These are phyloP conservation scores for Pristis pectinata DNA, from an alignment of 2,797 vertebrate species.

Conservation along the genomic window DNA sequence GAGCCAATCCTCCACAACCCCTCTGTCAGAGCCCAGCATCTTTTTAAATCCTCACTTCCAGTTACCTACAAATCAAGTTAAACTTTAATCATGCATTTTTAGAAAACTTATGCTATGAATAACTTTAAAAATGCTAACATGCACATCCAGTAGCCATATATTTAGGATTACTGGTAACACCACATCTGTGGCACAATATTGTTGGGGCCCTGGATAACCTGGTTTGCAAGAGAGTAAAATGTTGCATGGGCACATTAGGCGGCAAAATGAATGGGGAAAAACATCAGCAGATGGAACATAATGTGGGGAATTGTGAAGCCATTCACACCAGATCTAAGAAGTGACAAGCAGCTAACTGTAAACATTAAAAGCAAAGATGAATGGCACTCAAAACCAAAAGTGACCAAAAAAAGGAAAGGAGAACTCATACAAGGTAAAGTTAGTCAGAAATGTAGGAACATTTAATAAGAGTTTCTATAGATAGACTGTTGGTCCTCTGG, in stretches of 20 bases:
- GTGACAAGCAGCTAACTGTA: neutral
- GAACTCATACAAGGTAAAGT: no score
- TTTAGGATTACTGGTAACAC: neutral
- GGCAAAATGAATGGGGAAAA: neutral
- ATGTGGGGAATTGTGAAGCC: neutral
- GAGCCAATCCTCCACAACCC: constrained; percentile 96
- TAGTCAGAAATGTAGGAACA: no score
- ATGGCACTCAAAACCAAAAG: no score
- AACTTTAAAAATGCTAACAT: neutral
- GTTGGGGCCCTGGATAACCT: no score
- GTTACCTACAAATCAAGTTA: constrained; percentile 46
- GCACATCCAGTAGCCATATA: neutral
- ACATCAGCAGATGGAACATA: neutral
- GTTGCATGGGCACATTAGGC: neutral
- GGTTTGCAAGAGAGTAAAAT: neutral
- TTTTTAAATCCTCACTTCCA: constrained; percentile 60
- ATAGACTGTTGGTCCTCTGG: no score
- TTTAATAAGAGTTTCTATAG: no score
- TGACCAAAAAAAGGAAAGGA: no score
- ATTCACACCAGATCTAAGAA: neutral
- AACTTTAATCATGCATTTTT: neutral
- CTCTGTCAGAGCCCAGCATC: constrained; percentile 85
- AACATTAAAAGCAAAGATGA: no score
- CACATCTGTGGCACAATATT: neutral
- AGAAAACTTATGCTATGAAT: neutral